These are phyloP conservation scores for Platysteira castanea DNA, from an alignment of 2,113 vertebrate genomes.

Conservation along the genomic window DNA sequence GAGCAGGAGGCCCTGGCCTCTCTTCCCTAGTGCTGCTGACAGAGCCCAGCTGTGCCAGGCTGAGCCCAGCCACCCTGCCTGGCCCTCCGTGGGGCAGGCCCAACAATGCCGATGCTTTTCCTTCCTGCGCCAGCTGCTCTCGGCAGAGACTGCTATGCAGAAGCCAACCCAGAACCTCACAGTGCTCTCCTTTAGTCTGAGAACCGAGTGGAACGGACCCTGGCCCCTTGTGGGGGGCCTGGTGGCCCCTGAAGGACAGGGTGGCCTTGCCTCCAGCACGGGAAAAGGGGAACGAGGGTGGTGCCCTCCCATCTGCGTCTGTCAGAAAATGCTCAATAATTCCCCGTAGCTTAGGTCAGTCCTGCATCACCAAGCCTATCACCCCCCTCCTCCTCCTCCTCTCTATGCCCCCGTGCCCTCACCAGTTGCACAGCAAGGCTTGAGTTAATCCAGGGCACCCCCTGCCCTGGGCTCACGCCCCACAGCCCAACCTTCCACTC, in stretches of 20 bases:
- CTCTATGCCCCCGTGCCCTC: background rate
- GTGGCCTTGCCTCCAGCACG: background rate
- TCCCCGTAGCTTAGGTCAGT: constrained; percentile 16
- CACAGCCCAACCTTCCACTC: constrained; percentile 10
- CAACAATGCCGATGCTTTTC: background rate
- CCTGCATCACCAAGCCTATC: background rate
- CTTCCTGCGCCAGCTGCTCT: background rate
- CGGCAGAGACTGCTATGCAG: constrained; percentile 22
- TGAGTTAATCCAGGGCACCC: constrained; percentile 22
- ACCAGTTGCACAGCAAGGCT: constrained; percentile 39
- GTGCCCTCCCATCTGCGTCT: background rate
- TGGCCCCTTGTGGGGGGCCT: background rate
- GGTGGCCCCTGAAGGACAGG: background rate
- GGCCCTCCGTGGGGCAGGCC: background rate
- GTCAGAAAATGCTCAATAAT: background rate
- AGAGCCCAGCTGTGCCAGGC: background rate
- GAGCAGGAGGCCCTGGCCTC: background rate
- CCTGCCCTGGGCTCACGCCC: background rate
- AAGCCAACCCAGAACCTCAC: background rate
- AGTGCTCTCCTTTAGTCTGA: background rate
- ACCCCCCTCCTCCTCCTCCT: background rate
- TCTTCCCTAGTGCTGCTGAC: background rate
- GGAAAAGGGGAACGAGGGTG: background rate
- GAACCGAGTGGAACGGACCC: background rate
- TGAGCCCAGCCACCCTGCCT: background rate